These are phyloP conservation scores for Platalea minor DNA, from an alignment of 2,797 vertebrate species.

Conservation along the genomic window DNA sequence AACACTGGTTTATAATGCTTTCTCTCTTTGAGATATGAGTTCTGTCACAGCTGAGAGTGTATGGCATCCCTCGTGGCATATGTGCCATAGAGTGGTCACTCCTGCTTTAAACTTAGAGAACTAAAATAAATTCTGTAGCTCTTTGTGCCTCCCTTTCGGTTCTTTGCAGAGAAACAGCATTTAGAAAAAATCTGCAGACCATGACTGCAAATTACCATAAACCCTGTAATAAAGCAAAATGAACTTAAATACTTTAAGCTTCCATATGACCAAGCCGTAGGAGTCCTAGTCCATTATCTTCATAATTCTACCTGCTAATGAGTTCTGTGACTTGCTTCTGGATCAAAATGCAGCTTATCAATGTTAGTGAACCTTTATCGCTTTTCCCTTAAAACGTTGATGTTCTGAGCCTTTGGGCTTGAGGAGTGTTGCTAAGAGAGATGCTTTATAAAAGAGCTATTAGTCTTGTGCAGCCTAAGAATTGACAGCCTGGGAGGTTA, in stretches of 20 bases:
- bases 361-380: conserved; percentile 46
- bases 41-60: neutral
- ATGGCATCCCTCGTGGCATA: neutral
- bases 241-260: conserved; percentile 42
- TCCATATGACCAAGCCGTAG: conserved; percentile 31
- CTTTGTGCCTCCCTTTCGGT: neutral
- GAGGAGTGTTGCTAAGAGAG: conserved; percentile 37
- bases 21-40: neutral
- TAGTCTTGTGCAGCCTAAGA: conserved; percentile 59
- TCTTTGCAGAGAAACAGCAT: neutral
- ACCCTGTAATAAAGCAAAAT: conserved; percentile 39
- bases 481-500: conserved; percentile 68
- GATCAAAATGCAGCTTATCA: conserved; percentile 55
- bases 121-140: neutral
- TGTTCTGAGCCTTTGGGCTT: conserved; percentile 53
- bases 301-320: conserved; percentile 57
- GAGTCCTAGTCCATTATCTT: conserved; percentile 42
- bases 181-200: conserved; percentile 31
- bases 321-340: conserved; percentile 59
- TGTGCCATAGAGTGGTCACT: neutral
- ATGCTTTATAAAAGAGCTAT: conserved; percentile 60
- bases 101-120: neutral
- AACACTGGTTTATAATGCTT: neutral
- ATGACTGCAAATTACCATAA: neutral
- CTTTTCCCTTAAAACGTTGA: conserved; percentile 57